These are phyloP conservation scores for Anneissia japonica DNA, from an alignment of 35 echinoderm and acorn worm genomes.

Conservation along the genomic window DNA sequence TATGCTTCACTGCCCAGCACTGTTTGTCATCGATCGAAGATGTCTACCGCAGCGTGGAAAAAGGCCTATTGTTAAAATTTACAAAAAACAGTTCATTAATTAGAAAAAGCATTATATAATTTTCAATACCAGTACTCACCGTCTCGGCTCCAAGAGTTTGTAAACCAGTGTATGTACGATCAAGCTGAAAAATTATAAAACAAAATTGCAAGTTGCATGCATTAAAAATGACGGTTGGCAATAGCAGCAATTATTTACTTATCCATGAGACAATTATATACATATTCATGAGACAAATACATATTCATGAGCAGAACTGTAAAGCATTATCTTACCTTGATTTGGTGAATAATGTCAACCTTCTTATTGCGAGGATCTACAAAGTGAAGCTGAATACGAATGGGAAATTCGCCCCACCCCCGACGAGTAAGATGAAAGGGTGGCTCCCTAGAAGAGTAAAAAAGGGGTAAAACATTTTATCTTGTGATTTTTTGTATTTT, in stretches of 20 bases:
- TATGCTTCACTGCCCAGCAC: too few species aligned
- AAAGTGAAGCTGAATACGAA: slow-evolving; percentile 79
- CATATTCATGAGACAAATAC: too few species aligned
- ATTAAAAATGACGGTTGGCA: background rate
- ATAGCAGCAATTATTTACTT: background rate
- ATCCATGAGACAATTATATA: too few species aligned
- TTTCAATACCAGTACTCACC: slow-evolving; percentile 24
- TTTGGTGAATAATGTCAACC: slow-evolving; percentile 92
- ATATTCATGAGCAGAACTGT: background rate
- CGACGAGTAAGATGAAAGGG: slow-evolving; percentile 89
- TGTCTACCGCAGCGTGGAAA: too few species aligned
- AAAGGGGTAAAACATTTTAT: too few species aligned
- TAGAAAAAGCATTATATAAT: background rate
- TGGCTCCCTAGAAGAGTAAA: slow-evolving; percentile 62
- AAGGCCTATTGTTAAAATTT: too few species aligned
- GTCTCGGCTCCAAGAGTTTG: slow-evolving; percentile 95
- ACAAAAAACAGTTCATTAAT: too few species aligned
- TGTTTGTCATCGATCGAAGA: too few species aligned
- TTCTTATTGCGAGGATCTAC: slow-evolving; percentile 84
- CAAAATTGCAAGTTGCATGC: too few species aligned
- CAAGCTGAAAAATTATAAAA: slow-evolving; percentile 57
- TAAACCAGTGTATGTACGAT: slow-evolving; percentile 92
- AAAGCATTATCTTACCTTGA: background rate
- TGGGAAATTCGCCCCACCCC: slow-evolving; percentile 93
- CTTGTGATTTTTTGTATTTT: too few species aligned